These are phyloP conservation scores for Eucidaris tribuloides DNA, from an alignment of 35 echinoderm and acorn worm species.

Conservation along the genomic window DNA sequence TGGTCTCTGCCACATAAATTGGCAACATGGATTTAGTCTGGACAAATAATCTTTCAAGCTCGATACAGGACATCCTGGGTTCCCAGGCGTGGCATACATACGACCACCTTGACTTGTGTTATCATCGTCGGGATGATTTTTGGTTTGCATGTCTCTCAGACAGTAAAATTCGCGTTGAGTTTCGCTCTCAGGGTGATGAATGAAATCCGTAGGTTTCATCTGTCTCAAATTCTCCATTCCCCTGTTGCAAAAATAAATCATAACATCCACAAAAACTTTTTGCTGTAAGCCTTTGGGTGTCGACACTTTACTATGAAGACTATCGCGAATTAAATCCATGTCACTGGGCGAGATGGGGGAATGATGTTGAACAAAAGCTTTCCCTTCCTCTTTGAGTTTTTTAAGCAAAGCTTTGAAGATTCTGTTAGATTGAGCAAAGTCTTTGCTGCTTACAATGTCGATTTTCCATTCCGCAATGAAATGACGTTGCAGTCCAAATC, in stretches of 20 bases:
- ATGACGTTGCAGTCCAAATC: background rate
- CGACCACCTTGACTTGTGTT: slow-evolving; percentile 23
- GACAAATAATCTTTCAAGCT: background rate
- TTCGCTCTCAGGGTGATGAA: background rate
- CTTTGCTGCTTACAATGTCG: background rate
- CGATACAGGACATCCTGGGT: too few species aligned
- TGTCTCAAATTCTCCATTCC: slow-evolving; percentile 16
- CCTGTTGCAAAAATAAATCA: slow-evolving; percentile 20
- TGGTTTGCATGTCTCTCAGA: background rate
- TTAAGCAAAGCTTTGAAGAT: slow-evolving; percentile 9
- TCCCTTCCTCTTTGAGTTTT: slow-evolving; percentile 5
- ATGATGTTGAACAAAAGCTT: slow-evolving; percentile 10
- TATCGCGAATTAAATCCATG: slow-evolving; percentile 4
- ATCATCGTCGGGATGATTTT: slow-evolving; percentile 26
- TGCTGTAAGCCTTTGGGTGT: slow-evolving; percentile 9
- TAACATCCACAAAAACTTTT: slow-evolving; percentile 48
- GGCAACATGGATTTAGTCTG: background rate
- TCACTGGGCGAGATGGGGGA: background rate
- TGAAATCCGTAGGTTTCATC: slow-evolving; percentile 37
- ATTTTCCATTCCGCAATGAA: background rate
- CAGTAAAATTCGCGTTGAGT: background rate
- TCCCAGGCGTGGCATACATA: background rate
- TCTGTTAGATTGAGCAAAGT: background rate
- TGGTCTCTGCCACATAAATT: slow-evolving; percentile 41
- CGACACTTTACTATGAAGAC: slow-evolving; percentile 1